Conservation (phyloP, 2,113 vertebrate species). For the Pedionomus torquatus region DNA sequence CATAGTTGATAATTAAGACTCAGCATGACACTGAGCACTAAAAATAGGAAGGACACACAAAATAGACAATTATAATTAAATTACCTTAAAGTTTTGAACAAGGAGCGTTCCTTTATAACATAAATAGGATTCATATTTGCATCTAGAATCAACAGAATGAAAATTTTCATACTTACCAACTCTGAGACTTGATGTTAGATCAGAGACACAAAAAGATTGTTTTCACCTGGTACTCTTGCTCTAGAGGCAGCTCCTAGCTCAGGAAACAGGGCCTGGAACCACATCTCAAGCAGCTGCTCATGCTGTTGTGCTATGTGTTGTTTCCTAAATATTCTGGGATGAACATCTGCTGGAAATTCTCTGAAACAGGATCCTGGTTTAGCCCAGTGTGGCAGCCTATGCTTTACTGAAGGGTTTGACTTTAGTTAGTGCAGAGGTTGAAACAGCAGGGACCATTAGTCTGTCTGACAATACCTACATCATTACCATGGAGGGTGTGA, state of each 20-base stretch:
- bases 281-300: neutral
- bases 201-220: neutral
- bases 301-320: rapidly evolving
- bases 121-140: neutral
- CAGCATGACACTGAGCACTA: neutral
- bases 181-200: neutral
- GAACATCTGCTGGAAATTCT: neutral
- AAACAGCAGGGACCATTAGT: neutral
- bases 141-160: neutral
- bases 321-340: neutral
- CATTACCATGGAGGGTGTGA: neutral
- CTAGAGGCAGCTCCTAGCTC: neutral
- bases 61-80: neutral
- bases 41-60: neutral
- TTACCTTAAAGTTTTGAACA: neutral
- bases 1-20: neutral
- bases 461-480: neutral
- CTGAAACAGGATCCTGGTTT: neutral
- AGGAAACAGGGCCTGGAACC: rapidly evolving
- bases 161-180: neutral
- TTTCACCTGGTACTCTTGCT: neutral
- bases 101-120: neutral
- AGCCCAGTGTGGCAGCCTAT: neutral
- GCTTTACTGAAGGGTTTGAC: neutral
- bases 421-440: neutral